These are phyloP conservation scores for Dilophus febrilis DNA, from an alignment of 2,888 invertebrate species.

Conservation along the genomic window DNA sequence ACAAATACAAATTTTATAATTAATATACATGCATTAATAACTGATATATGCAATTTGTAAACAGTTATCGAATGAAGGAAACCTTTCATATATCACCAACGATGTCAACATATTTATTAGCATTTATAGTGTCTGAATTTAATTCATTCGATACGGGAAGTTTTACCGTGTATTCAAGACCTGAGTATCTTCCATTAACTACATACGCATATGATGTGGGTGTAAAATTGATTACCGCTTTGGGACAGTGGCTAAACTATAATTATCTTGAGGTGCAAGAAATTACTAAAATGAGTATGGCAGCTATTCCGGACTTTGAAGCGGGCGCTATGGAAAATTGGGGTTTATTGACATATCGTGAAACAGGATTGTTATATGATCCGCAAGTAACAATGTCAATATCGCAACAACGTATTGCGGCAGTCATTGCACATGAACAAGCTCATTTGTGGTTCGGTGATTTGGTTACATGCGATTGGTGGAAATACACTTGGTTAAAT, in stretches of 20 bases:
- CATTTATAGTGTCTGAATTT: constrained; percentile 59
- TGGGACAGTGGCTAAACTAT: constrained; percentile 39
- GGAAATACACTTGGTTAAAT: constrained; percentile 79
- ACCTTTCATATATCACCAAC: constrained; percentile 39
- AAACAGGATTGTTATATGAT: constrained; percentile 49
- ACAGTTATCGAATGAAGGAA: too few species aligned
- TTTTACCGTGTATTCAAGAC: constrained; percentile 42
- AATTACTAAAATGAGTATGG: constrained; percentile 51
- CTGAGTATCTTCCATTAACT: constrained; percentile 45
- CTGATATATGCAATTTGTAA: too few species aligned
- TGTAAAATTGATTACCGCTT: constrained; percentile 31
- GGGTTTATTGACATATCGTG: constrained; percentile 44
- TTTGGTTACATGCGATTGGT: constrained; percentile 49
- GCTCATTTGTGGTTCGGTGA: constrained; percentile 54
- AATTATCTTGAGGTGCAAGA: constrained; percentile 35
- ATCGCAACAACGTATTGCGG: constrained; percentile 42
- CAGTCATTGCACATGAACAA: constrained; percentile 27
- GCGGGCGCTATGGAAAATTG: constrained; percentile 87
- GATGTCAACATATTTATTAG: constrained; percentile 70
- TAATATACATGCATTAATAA: too few species aligned
- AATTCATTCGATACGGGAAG: constrained; percentile 20
- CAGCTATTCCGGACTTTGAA: constrained; percentile 67
- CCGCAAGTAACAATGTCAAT: constrained; percentile 37
- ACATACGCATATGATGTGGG: constrained; percentile 47
- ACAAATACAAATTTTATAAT: not conserved